Conservation (phyloP, 2,113 vertebrate species). For the Bostrychus sinensis region DNA sequence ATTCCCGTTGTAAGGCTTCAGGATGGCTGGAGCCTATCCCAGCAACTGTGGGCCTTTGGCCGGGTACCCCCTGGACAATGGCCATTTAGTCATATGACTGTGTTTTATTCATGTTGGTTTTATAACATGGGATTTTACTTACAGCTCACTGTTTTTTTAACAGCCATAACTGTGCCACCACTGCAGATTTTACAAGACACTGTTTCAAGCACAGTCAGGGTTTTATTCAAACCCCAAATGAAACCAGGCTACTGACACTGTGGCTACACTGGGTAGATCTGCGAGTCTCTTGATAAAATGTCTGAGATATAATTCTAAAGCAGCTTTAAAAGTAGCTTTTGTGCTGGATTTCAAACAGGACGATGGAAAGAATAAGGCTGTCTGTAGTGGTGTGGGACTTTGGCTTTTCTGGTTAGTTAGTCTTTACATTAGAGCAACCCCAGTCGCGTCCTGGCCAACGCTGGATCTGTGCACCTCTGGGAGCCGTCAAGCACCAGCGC, state of each 20-base stretch:
- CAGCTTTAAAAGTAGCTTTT: constrained; percentile 6
- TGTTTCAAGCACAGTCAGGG: background rate
- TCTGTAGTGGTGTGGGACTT: constrained; percentile 34
- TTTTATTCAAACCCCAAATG: background rate
- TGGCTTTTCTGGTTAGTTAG: constrained; percentile 58
- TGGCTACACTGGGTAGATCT: background rate
- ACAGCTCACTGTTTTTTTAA: background rate
- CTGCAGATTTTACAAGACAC: background rate
- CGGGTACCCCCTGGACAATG: too few species aligned
- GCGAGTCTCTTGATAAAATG: constrained; percentile 5
- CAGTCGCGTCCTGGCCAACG: constrained; percentile 50
- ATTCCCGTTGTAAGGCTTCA: too few species aligned
- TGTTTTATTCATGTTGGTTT: too few species aligned
- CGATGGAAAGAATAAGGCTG: constrained; percentile 4
- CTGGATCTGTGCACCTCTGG: constrained; percentile 63
- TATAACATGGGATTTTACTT: too few species aligned
- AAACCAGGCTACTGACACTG: background rate
- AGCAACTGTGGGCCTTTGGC: background rate
- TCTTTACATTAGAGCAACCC: constrained; percentile 51
- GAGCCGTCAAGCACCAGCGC: constrained; percentile 64
- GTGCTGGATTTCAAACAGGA: constrained; percentile 27
- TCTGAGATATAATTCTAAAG: constrained; percentile 9
- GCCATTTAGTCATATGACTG: too few species aligned
- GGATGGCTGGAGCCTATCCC: background rate
- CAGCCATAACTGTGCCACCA: background rate